Percentiles rank a stretch among this genome's conserved stretches.
Conservation (phyloP, 2,113 vertebrate genomes). For the Myotis yumanensis region DNA sequence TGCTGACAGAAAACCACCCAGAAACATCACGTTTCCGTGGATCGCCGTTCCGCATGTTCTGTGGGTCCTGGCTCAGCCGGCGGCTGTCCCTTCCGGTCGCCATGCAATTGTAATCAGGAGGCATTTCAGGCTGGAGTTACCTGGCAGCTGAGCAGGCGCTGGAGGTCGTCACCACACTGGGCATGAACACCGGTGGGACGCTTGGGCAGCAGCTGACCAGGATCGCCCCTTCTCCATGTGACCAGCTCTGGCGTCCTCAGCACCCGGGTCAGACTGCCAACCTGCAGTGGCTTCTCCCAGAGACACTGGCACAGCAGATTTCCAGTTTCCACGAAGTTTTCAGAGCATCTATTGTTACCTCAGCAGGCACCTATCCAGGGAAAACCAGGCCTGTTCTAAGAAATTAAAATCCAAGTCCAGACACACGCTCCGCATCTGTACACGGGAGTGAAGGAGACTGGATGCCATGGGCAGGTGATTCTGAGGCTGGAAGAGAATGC, state of each 20-base stretch:
- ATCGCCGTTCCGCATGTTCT: background rate
- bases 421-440: background rate
- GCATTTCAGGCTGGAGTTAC: background rate
- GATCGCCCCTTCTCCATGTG: background rate
- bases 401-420: constrained; percentile 52
- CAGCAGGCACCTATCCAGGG: constrained; percentile 37
- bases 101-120: background rate
- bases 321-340: constrained; percentile 52
- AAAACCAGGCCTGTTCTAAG: constrained; percentile 19
- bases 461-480: background rate
- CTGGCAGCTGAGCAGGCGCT: background rate
- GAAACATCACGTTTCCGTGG: background rate
- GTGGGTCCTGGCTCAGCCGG: background rate
- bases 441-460: background rate
- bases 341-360: constrained; percentile 42
- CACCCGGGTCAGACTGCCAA: background rate
- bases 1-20: background rate
- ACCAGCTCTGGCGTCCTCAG: background rate
- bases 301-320: background rate
- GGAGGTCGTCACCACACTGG: background rate
- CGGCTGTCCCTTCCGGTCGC: background rate
- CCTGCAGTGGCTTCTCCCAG: too few relatives aligned
- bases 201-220: background rate
- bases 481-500: background rate
- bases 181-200: background rate